These are phyloP conservation scores for Martes martes DNA, from an alignment of 2,113 vertebrate genomes.

Conservation along the genomic window DNA sequence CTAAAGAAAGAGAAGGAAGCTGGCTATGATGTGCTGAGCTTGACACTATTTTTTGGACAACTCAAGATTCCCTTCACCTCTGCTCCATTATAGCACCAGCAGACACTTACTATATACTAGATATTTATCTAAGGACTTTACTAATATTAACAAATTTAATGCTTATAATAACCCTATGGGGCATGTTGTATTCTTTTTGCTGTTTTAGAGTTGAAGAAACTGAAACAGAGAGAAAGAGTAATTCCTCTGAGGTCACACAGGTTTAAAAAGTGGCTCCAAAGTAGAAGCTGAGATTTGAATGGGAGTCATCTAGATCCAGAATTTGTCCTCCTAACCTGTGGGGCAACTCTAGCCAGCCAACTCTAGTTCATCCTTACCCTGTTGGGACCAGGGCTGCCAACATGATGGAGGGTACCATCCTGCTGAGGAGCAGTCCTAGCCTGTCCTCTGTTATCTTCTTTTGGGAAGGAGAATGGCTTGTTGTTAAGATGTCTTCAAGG, in stretches of 20 bases:
- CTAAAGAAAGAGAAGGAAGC: conserved; percentile 54
- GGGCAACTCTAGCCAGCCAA: not conserved
- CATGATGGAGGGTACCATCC: not conserved
- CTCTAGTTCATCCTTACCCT: not conserved
- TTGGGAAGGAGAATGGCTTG: not conserved
- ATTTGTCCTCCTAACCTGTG: not conserved
- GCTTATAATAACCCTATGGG: not conserved
- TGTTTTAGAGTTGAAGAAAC: not conserved
- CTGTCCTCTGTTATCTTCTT: not conserved
- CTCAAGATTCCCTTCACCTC: not conserved
- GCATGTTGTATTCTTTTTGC: not conserved
- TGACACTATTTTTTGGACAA: not conserved
- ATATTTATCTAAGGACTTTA: not conserved
- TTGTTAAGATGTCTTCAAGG: not conserved
- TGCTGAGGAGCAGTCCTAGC: not conserved
- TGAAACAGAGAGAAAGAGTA: not conserved
- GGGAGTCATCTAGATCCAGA: not conserved
- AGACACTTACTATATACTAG: not conserved
- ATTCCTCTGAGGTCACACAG: not conserved
- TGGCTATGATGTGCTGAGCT: conserved; percentile 12
- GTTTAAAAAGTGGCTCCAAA: not conserved
- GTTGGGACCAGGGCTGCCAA: not conserved
- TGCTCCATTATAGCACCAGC: not conserved
- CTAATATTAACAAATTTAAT: not conserved
- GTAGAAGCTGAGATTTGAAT: not conserved